phyloP scores from a whole-genome alignment of 2,888 invertebrate genomes.

The Pristionchus arcanus region DNA sequence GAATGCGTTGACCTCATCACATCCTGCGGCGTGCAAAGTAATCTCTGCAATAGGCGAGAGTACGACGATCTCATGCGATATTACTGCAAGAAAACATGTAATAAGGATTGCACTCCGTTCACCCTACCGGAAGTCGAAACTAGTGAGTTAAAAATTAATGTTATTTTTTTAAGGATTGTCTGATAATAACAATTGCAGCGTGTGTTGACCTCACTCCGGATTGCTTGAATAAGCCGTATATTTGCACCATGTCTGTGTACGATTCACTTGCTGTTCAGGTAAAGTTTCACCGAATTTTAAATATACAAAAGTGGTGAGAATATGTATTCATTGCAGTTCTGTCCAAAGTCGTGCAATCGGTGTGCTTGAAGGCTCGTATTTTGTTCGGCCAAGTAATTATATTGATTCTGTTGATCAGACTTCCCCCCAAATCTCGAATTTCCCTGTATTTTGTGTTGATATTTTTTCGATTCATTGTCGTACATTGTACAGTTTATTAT shows the following conservation, averaged over 20 bases:
- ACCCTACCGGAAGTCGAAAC: not conserved
- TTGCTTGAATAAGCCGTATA: not conserved
- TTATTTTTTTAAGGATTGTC: not conserved
- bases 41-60: not conserved
- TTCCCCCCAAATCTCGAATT: not conserved
- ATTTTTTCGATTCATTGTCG: too few relatives aligned
- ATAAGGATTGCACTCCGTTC: not conserved
- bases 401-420: not conserved
- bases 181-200: not conserved
- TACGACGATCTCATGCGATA: not conserved
- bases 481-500: too few relatives aligned
- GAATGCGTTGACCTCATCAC: not conserved
- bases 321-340: not conserved
- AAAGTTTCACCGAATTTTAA: not conserved
- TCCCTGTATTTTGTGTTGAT: too few relatives aligned
- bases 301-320: not conserved
- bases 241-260: not conserved
- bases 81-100: conserved; percentile 18
- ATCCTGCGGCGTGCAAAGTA: not conserved
- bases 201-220: conserved; percentile 10
- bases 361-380: not conserved
- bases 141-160: not conserved
- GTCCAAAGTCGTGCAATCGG: not conserved
- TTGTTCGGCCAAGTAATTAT: not conserved
- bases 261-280: not conserved